Percentiles rank a stretch among this genome's conserved stretches.
phyloP scores from a whole-genome alignment of 2,797 vertebrate species.

The Paratrypauchen microcephalus region DNA sequence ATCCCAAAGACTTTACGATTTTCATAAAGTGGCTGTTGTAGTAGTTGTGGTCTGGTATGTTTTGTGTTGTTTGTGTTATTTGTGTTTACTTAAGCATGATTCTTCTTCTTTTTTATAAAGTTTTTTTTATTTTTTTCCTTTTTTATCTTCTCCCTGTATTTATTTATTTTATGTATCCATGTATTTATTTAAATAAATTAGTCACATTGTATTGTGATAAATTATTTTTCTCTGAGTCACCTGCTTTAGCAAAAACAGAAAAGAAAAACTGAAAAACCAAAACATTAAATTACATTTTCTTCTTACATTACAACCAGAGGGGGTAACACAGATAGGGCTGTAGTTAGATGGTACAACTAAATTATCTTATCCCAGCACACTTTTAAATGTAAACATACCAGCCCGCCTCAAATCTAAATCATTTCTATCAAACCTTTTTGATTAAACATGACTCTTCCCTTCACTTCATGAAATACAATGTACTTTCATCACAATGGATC shows the following conservation, averaged over 20 bases:
- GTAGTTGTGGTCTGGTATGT: constrained; percentile 6
- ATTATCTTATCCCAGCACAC: background rate
- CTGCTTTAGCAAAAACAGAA: too few relatives aligned
- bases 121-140: too few relatives aligned
- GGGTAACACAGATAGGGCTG: background rate
- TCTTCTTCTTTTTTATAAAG: too few relatives aligned
- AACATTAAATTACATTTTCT: too few relatives aligned
- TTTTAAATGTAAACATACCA: background rate
- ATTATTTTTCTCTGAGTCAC: too few relatives aligned
- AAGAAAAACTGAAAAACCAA: too few relatives aligned
- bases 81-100: background rate
- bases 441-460: background rate
- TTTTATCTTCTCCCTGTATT: too few relatives aligned
- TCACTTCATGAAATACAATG: background rate
- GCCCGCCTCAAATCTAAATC: background rate
- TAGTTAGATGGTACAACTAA: background rate
- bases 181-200: too few relatives aligned
- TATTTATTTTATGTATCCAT: too few relatives aligned
- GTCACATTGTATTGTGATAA: too few relatives aligned
- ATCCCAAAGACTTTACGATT: constrained; percentile 7
- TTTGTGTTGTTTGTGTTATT: background rate
- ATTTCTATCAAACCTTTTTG: background rate
- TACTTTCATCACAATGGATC: background rate
- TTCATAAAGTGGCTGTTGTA: constrained; percentile 17
- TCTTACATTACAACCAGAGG: background rate